These are phyloP conservation scores for Gasterosteus aculeatus DNA, from an alignment of 2,113 vertebrate genomes.

Conservation along the genomic window DNA sequence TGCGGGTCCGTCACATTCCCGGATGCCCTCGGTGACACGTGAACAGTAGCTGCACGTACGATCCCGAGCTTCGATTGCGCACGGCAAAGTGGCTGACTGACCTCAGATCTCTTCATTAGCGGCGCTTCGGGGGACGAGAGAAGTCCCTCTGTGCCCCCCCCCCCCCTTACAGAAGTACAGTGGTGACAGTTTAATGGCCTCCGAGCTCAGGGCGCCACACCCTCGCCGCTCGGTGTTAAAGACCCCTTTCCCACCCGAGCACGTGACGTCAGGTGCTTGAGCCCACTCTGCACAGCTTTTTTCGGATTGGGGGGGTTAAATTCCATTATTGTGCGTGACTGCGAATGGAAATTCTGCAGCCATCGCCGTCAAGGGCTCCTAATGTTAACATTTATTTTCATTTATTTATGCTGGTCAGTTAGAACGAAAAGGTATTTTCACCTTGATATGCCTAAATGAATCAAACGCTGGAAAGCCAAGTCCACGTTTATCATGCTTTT, in stretches of 20 bases:
- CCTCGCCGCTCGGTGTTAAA: constrained; percentile 70
- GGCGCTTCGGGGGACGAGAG: constrained; percentile 46
- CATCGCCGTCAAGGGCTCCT: constrained; percentile 50
- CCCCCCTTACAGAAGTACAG: constrained; percentile 55
- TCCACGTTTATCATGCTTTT: constrained; percentile 46
- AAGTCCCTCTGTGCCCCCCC: constrained; percentile 56
- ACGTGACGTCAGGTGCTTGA: constrained; percentile 71
- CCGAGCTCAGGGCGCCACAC: constrained; percentile 69
- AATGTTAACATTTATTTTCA: constrained; percentile 66
- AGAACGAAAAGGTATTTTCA: constrained; percentile 44
- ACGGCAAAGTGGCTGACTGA: constrained; percentile 50
- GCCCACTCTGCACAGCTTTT: constrained; percentile 54
- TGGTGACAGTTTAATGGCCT: constrained; percentile 79
- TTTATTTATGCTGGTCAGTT: constrained; percentile 78
- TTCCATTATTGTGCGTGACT: constrained; percentile 68
- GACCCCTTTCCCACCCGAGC: constrained; percentile 53
- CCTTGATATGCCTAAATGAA: constrained; percentile 57
- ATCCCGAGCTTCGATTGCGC: constrained; percentile 52
- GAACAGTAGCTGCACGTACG: constrained; percentile 61
- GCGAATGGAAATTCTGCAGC: constrained; percentile 57
- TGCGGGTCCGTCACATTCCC: no score
- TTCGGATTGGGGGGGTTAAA: constrained; percentile 44
- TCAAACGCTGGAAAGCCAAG: constrained; percentile 54
- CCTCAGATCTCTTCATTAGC: constrained; percentile 66
- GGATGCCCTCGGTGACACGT: no score